These are phyloP conservation scores for Periphyllus acericola DNA, from an alignment of 2,888 invertebrate species.

Conservation along the genomic window DNA sequence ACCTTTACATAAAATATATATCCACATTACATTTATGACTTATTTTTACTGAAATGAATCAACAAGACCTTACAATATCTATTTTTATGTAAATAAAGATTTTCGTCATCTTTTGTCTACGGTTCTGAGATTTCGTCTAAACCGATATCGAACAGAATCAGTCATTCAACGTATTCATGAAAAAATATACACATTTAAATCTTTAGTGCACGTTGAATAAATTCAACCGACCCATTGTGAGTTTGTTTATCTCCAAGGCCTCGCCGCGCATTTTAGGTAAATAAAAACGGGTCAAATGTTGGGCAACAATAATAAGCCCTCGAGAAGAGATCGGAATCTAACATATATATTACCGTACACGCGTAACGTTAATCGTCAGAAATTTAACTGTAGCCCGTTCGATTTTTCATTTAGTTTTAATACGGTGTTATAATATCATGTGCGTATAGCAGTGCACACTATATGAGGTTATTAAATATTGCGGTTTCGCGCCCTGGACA, in stretches of 20 bases:
- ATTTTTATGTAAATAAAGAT: background rate
- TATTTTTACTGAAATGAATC: background rate
- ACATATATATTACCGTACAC: background rate
- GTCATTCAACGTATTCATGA: background rate
- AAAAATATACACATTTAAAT: background rate
- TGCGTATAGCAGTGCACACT: background rate
- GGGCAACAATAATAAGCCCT: slow-evolving; percentile 46
- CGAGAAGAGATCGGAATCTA: slow-evolving; percentile 52
- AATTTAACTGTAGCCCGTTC: slow-evolving; percentile 32
- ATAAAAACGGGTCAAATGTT: slow-evolving; percentile 49
- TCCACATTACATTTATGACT: background rate
- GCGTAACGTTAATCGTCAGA: background rate
- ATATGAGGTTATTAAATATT: slow-evolving; percentile 43
- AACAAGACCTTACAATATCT: background rate
- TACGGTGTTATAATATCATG: slow-evolving; percentile 13
- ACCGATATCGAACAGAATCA: background rate
- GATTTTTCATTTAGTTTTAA: slow-evolving; percentile 45
- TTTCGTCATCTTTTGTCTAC: background rate
- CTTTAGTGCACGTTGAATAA: background rate
- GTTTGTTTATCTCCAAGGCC: slow-evolving; percentile 18
- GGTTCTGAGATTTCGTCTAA: background rate
- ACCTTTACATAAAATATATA: background rate
- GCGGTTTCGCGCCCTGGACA: slow-evolving; percentile 46
- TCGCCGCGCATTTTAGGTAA: slow-evolving; percentile 9
- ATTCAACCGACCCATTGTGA: slow-evolving; percentile 10